Evolutionary conservation across 2,888 invertebrate species (phyloP).

Genomic region (Vannuccia rotundouncinata): DNA sequence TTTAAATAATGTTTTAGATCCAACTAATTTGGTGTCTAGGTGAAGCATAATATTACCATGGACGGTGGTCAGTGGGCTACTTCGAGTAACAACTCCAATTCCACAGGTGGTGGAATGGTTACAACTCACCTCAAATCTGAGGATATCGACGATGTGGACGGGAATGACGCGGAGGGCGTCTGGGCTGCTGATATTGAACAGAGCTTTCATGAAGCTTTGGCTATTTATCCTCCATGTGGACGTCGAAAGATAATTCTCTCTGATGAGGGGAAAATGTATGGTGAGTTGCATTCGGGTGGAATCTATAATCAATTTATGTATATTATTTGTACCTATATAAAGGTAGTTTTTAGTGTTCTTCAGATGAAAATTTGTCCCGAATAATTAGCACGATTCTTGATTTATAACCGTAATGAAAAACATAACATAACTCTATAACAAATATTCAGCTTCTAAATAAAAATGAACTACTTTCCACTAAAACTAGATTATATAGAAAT

Average conservation of each 20-base stretch:
- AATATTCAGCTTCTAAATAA: too few relatives aligned
- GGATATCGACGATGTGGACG: constrained; percentile 34
- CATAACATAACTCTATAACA: not conserved
- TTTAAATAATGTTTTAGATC: too few relatives aligned
- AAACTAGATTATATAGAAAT: too few relatives aligned
- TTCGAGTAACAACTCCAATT: not conserved
- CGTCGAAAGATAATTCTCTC: constrained; percentile 97
- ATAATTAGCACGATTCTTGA: too few relatives aligned
- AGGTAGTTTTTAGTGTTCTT: too few relatives aligned
- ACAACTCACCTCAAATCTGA: constrained; percentile 10
- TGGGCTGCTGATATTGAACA: constrained; percentile 99
- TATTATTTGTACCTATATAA: too few relatives aligned
- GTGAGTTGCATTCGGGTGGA: constrained; percentile 67
- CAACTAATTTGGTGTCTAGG: not conserved
- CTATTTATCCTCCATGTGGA: constrained; percentile 98
- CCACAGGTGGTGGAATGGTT: not conserved
- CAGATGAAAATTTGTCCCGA: too few relatives aligned
- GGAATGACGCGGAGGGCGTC: constrained; percentile 70
- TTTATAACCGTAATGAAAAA: not conserved
- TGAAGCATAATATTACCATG: not conserved
- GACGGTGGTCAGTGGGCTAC: constrained; percentile 20
- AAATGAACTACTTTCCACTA: too few relatives aligned
- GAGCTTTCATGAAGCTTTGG: constrained; percentile 98
- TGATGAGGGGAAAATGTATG: constrained; percentile 99
- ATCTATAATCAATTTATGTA: too few relatives aligned